phyloP scores from a whole-genome alignment of 2,888 invertebrate genomes.

The Drosophila atripex region DNA sequence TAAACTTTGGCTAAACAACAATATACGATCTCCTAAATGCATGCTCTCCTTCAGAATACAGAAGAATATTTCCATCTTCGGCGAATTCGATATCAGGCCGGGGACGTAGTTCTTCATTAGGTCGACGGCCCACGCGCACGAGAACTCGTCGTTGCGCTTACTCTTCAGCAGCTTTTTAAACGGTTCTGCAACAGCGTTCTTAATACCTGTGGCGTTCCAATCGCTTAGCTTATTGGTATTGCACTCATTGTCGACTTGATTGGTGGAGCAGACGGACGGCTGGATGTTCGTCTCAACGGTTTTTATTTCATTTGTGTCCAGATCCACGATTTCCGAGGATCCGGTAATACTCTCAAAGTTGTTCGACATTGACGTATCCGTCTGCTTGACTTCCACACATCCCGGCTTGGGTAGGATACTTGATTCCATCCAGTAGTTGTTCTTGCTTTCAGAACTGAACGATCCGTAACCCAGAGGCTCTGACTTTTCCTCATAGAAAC shows the following conservation, averaged over 20 bases:
- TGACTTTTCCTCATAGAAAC: constrained; percentile 54
- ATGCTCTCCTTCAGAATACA: constrained; percentile 95
- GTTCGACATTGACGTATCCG: constrained; percentile 52
- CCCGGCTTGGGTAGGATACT: constrained; percentile 72
- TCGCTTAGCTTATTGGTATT: constrained; percentile 39
- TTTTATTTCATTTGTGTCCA: constrained; percentile 84
- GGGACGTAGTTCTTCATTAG: constrained; percentile 93
- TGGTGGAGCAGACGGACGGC: constrained; percentile 41
- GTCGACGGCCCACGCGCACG: constrained; percentile 95
- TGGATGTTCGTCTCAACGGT: constrained; percentile 80
- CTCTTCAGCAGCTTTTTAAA: constrained; percentile 86
- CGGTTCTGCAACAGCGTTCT: constrained; percentile 49
- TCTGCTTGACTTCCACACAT: constrained; percentile 78
- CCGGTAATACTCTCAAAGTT: constrained; percentile 74
- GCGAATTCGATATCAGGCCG: constrained; percentile 95
- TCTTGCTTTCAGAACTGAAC: constrained; percentile 53
- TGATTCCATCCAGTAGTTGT: constrained; percentile 75
- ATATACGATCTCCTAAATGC: constrained; percentile 92
- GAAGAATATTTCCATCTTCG: constrained; percentile 97
- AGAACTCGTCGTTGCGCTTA: constrained; percentile 89
- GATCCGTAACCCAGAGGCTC: constrained; percentile 53
- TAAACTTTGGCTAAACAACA: constrained; percentile 98
- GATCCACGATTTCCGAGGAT: constrained; percentile 82
- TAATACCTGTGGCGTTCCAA: constrained; percentile 37
- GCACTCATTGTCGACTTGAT: constrained; percentile 37